A percentile compares a stretch with the other conserved stretches of the same genome.
These are phyloP conservation scores for Camelus bactrianus DNA, from an alignment of 2,113 vertebrate species.

Conservation along the genomic window DNA sequence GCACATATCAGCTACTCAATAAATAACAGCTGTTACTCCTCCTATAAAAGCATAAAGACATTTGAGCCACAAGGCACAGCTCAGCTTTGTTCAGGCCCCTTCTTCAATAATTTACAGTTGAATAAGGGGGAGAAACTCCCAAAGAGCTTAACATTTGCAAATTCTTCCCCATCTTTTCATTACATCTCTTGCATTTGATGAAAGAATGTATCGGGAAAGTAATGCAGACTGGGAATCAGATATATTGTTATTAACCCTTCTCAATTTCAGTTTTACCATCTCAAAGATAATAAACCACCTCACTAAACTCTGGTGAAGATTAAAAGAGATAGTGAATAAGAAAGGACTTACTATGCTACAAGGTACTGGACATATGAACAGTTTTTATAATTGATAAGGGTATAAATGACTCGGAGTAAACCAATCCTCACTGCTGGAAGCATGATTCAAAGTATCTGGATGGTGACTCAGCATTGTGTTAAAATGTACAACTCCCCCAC, in stretches of 20 bases:
- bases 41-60: slow-evolving; percentile 1
- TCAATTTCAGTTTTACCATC: slow-evolving; percentile 45
- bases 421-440: background rate
- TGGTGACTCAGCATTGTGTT: background rate
- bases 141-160: background rate
- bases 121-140: background rate
- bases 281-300: background rate
- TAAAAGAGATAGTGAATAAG: background rate
- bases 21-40: background rate
- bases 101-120: slow-evolving; percentile 36
- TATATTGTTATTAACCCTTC: background rate
- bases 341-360: background rate
- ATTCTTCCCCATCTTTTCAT: slow-evolving; percentile 35
- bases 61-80: background rate
- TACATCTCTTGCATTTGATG: background rate
- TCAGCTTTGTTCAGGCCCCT: background rate
- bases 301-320: background rate
- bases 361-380: background rate
- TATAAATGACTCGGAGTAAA: slow-evolving; percentile 18
- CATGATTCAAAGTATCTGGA: slow-evolving; percentile 6
- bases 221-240: background rate
- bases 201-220: slow-evolving; percentile 1
- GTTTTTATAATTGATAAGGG: background rate
- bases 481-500: background rate
- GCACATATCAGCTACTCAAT: background rate